Conservation (phyloP, 1,140 invertebrate species). For the Heliconius eleuchia region DNA sequence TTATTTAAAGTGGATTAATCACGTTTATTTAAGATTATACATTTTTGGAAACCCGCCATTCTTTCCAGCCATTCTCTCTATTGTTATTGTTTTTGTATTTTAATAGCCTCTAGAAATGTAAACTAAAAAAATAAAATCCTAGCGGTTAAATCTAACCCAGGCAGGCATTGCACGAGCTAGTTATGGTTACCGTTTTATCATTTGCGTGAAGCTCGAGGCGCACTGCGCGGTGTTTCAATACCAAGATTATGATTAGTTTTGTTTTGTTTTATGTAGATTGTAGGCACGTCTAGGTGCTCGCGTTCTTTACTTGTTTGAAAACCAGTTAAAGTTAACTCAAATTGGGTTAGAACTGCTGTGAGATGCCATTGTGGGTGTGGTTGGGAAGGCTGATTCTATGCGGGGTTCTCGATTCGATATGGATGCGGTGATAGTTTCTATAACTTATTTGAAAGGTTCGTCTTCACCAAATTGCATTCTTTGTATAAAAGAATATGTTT, state of each 20-base stretch:
- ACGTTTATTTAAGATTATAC: too few species aligned
- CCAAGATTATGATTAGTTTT: slow-evolving; percentile 6
- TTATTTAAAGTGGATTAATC: too few species aligned
- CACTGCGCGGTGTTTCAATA: not conserved
- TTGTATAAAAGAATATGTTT: too few species aligned
- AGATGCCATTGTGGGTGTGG: not conserved
- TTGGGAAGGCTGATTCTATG: not conserved
- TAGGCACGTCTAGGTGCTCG: slow-evolving; percentile 12
- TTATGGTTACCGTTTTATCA: slow-evolving; percentile 13
- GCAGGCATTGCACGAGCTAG: not conserved
- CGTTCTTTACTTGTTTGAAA: slow-evolving; percentile 1
- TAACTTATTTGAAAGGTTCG: not conserved
- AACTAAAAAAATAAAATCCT: not conserved
- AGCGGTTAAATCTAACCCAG: not conserved
- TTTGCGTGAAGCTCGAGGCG: slow-evolving; percentile 1
- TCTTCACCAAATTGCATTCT: not conserved
- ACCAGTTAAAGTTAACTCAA: not conserved
- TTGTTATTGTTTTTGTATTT: too few species aligned
- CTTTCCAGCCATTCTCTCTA: too few species aligned
- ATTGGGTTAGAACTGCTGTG: not conserved
- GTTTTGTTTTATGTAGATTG: slow-evolving; percentile 12
- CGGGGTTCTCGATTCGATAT: too few species aligned
- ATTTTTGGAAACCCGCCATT: too few species aligned
- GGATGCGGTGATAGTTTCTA: too few species aligned
- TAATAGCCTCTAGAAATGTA: too few species aligned